Percentiles rank a stretch among this genome's conserved stretches.
These are phyloP conservation scores for Leucoma salicis DNA, from an alignment of 2,888 invertebrate genomes.

Conservation along the genomic window DNA sequence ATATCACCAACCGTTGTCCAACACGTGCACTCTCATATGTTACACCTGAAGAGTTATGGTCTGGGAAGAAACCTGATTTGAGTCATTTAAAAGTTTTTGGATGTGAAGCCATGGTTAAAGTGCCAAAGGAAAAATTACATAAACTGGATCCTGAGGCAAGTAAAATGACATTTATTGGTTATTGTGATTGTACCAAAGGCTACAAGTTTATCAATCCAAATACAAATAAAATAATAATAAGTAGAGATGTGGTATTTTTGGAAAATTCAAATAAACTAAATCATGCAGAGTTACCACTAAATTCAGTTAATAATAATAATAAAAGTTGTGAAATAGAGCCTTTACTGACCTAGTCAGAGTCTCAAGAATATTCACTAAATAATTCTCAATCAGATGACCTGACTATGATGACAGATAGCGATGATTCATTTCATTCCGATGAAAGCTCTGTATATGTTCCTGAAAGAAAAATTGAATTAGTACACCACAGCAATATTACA, in stretches of 20 bases:
- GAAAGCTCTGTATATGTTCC: background rate
- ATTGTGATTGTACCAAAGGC: constrained; percentile 12
- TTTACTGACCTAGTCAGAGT: no score
- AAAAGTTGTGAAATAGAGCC: background rate
- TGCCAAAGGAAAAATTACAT: constrained; percentile 7
- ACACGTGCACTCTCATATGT: constrained; percentile 3
- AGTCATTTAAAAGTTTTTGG: constrained; percentile 6
- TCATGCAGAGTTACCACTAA: background rate
- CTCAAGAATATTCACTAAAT: background rate
- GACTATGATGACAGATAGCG: constrained; percentile 1
- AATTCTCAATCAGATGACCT: background rate
- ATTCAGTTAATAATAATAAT: background rate
- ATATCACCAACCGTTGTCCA: constrained; percentile 2
- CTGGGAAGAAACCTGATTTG: constrained; percentile 7
- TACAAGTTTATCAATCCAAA: constrained; percentile 12
- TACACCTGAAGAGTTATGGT: constrained; percentile 4
- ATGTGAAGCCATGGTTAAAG: constrained; percentile 7
- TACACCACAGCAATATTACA: background rate
- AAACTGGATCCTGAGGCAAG: constrained; percentile 1
- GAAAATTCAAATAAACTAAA: constrained; percentile 6
- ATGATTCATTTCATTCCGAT: background rate
- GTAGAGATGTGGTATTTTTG: constrained; percentile 17
- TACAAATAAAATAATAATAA: constrained; percentile 8
- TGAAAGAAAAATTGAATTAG: background rate
- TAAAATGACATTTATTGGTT: constrained; percentile 10